phyloP scores from a whole-genome alignment of 1,140 invertebrate species.

The Calosoma granatense region DNA sequence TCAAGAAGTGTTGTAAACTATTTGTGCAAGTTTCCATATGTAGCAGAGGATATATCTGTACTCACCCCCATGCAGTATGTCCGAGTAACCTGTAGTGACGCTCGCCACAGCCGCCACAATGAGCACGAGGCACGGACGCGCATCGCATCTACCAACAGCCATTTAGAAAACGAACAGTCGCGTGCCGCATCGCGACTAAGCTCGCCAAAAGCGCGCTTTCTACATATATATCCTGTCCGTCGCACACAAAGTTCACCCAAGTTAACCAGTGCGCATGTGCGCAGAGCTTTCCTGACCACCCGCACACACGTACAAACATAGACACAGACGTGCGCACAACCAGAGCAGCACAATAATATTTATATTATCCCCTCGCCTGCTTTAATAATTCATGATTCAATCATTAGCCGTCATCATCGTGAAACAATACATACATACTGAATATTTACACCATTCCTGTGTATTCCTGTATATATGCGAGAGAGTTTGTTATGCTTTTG shows the following conservation, averaged over 20 bases:
- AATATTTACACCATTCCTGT: no score
- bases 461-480: no score
- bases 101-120: background rate
- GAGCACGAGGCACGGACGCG: background rate
- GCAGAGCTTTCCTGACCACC: background rate
- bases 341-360: background rate
- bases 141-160: background rate
- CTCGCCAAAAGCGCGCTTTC: background rate
- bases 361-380: background rate
- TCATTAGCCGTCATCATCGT: no score
- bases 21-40: background rate
- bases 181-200: constrained; percentile 6
- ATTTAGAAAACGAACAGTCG: background rate
- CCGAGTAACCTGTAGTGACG: background rate
- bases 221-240: background rate
- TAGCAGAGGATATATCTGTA: background rate
- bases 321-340: background rate
- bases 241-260: background rate
- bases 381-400: background rate
- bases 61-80: background rate
- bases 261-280: background rate
- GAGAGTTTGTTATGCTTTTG: no score
- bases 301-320: background rate
- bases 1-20: background rate
- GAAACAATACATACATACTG: no score